These are phyloP conservation scores for Brachionus angularis DNA, from an alignment of 1,140 invertebrate genomes.

Conservation along the genomic window DNA sequence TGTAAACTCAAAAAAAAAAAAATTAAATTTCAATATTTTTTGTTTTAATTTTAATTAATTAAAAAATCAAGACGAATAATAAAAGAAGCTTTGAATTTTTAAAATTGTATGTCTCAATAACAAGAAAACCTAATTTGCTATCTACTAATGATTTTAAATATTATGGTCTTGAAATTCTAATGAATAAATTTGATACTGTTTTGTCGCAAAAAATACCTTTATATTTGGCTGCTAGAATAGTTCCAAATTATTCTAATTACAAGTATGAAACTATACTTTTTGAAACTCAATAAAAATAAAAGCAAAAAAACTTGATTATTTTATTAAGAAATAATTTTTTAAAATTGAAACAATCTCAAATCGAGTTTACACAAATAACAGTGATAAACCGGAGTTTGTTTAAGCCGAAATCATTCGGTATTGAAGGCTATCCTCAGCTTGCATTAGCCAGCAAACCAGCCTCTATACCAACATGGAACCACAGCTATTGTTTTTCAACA, in stretches of 20 bases:
- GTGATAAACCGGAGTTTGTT: too few relatives aligned
- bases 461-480: conserved; percentile 24
- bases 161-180: conserved; percentile 25
- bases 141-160: conserved; percentile 29
- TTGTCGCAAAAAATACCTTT: background rate
- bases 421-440: conserved; percentile 18
- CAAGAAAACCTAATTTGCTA: conserved; percentile 19
- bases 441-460: background rate
- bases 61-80: background rate
- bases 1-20: background rate
- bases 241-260: conserved; percentile 32
- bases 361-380: conserved; percentile 13
- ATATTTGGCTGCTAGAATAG: conserved; percentile 21
- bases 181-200: conserved; percentile 26
- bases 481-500: conserved; percentile 17
- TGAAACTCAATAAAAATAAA: too few relatives aligned
- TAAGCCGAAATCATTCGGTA: background rate
- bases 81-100: background rate
- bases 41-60: background rate
- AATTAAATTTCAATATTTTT: background rate
- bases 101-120: conserved; percentile 24
- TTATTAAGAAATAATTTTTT: conserved; percentile 26
- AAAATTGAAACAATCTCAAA: background rate
- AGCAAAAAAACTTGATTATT: background rate
- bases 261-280: conserved; percentile 25